Evolutionary conservation across 2,888 invertebrate genomes (phyloP), one percentile per base, ranked within the genome.

Genomic region (Caenorhabditis auriculariae): DNA sequence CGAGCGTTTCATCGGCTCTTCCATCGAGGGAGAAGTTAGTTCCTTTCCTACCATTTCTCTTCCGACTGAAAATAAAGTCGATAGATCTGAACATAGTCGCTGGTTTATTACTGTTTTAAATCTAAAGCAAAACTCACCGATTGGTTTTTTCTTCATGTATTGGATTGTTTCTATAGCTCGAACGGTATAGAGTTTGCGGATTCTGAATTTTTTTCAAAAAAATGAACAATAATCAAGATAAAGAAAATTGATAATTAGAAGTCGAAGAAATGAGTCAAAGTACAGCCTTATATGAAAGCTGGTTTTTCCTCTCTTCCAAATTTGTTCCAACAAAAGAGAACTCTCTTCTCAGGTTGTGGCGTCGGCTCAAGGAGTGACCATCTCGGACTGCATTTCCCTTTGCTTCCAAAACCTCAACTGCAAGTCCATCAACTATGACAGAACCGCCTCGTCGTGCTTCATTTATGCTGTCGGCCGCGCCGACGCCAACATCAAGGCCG

Each of bases 341-440:
- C n/a, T n/a, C n/a, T 26, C 17, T 38, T 15, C 32, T 28, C 35
- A 59, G 52, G 74, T 81, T 2, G 79, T 81, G 44, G 81, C 81
- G n/a, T 77, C 78, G 3, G 81, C 81, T 21, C 78, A 80, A 63
- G 77, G 78, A 41, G 78, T 80, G 50, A 80, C 80, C 39, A 74
- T 79, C 43, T 72, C 78, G n/a, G 81, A 81, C 59, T 81, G 81
- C 60, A 81, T 81, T 52, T 81, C 80, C 2, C 66, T 81, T 43
- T 81, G 81, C 69, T 81, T 81, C 77, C 78, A 81, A 70, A 81
- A 81, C 60, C 72, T 81, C 54, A 79, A 81, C 70, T 81, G 81
- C 72, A 81, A 81, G 52, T 77, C 80, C 12, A 73, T 81, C 66
- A 81, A 81, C 68, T 81, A 81, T 66, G 81, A 81, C 54, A 72